Evolutionary conservation across 2,797 vertebrate genomes (phyloP).

Genomic region (Xerus rutilus): DNA sequence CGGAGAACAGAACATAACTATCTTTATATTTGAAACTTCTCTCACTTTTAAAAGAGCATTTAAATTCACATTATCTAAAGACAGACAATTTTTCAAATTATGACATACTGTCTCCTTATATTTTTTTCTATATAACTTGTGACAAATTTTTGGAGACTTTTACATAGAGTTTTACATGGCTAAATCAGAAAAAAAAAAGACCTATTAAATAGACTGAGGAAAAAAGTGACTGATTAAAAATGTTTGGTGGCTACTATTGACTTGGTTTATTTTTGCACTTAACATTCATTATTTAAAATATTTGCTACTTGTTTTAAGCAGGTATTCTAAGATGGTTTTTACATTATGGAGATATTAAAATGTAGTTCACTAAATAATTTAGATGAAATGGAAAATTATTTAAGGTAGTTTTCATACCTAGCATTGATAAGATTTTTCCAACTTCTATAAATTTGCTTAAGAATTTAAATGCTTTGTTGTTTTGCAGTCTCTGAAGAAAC

Average conservation of each 20-base stretch:
- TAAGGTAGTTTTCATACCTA: background rate
- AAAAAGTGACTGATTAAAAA: background rate
- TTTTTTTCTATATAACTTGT: slow-evolving; percentile 3
- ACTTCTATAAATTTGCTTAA: slow-evolving; percentile 12
- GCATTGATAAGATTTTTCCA: slow-evolving; percentile 25
- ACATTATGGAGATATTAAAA: slow-evolving; percentile 41
- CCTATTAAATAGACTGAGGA: background rate
- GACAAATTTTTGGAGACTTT: slow-evolving; percentile 40
- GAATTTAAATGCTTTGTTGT: slow-evolving; percentile 56
- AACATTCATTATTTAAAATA: background rate
- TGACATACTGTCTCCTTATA: background rate
- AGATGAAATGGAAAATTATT: slow-evolving; percentile 18
- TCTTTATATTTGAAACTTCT: background rate
- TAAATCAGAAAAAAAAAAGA: slow-evolving; percentile 6
- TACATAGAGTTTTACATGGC: background rate
- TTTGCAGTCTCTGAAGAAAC: slow-evolving; percentile 97
- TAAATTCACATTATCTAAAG: background rate
- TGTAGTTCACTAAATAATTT: background rate
- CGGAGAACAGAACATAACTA: slow-evolving; percentile 33
- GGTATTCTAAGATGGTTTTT: background rate
- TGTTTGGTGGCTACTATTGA: background rate
- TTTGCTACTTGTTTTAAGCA: slow-evolving; percentile 11
- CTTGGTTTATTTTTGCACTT: background rate
- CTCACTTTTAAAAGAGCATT: background rate
- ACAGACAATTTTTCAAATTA: background rate